Conservation (phyloP, 1,140 invertebrate genomes). For the Hypsibius dujardini region DNA sequence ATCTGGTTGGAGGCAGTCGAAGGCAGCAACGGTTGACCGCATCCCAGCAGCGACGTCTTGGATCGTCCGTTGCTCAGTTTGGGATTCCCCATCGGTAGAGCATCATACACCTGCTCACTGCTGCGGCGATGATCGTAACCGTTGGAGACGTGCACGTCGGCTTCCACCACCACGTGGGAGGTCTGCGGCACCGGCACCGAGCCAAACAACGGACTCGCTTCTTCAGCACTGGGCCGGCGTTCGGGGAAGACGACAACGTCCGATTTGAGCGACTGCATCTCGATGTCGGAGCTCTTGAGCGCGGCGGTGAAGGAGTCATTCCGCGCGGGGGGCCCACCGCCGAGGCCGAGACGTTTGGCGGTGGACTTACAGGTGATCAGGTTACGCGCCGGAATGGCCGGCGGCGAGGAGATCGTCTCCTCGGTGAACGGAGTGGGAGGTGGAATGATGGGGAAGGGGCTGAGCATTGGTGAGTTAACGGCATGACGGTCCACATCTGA, state of each 20-base stretch:
- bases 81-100: too few relatives aligned
- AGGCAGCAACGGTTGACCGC: too few relatives aligned
- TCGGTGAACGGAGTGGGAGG: slow-evolving; percentile 7
- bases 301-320: background rate
- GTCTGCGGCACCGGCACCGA: background rate
- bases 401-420: background rate
- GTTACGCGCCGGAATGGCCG: background rate
- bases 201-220: too few relatives aligned
- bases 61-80: too few relatives aligned
- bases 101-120: background rate
- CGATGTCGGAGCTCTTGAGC: background rate
- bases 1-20: too few relatives aligned
- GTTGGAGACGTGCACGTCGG: background rate
- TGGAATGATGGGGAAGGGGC: slow-evolving; percentile 11
- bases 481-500: too few relatives aligned
- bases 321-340: background rate
- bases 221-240: too few relatives aligned
- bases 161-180: background rate
- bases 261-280: background rate
- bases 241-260: too few relatives aligned
- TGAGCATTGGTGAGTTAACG: background rate
- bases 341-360: background rate
- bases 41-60: too few relatives aligned
- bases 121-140: background rate
- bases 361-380: background rate